Percentiles rank a stretch among this genome's conserved stretches.
These are phyloP conservation scores for Oxyscelio sp. DNA, from an alignment of 2,888 invertebrate genomes.

Conservation along the genomic window DNA sequence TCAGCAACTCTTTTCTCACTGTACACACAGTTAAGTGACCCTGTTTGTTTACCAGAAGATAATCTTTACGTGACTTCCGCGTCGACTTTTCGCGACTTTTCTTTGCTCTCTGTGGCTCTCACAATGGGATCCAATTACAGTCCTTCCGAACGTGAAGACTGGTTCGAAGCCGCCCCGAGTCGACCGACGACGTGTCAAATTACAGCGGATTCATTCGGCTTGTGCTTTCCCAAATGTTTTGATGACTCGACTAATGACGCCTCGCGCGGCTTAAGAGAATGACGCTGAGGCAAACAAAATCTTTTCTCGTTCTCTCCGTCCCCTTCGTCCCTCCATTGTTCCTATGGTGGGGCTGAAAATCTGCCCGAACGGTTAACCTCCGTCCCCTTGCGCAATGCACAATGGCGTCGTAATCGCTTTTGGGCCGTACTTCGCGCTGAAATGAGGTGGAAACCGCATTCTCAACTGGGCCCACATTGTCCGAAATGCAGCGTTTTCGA, in stretches of 20 bases:
- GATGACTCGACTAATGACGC: conserved; percentile 44
- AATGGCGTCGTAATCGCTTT: conserved; percentile 83
- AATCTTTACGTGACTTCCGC: conserved; percentile 28
- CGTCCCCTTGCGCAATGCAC: conserved; percentile 77
- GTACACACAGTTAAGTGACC: neutral
- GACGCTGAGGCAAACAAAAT: conserved; percentile 25
- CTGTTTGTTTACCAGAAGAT: neutral
- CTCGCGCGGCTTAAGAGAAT: conserved; percentile 36
- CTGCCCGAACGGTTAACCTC: conserved; percentile 85
- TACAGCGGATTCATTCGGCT: conserved; percentile 26
- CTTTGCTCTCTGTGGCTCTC: conserved; percentile 9
- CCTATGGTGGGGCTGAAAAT: conserved; percentile 78
- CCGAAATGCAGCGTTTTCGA: conserved; percentile 74
- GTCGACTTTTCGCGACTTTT: conserved; percentile 44
- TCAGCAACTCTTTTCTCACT: neutral
- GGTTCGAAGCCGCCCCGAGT: neutral
- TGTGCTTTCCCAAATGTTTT: conserved; percentile 47
- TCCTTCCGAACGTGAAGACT: conserved; percentile 4
- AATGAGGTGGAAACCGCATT: conserved; percentile 88
- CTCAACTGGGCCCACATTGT: conserved; percentile 75
- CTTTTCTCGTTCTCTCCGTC: no score
- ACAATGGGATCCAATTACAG: conserved; percentile 55
- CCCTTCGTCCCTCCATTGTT: no score
- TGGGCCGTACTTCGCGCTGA: conserved; percentile 85
- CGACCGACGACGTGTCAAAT: conserved; percentile 19